Evolutionary conservation across 1,140 invertebrate species (phyloP).

Genomic region (Mya arenaria): DNA sequence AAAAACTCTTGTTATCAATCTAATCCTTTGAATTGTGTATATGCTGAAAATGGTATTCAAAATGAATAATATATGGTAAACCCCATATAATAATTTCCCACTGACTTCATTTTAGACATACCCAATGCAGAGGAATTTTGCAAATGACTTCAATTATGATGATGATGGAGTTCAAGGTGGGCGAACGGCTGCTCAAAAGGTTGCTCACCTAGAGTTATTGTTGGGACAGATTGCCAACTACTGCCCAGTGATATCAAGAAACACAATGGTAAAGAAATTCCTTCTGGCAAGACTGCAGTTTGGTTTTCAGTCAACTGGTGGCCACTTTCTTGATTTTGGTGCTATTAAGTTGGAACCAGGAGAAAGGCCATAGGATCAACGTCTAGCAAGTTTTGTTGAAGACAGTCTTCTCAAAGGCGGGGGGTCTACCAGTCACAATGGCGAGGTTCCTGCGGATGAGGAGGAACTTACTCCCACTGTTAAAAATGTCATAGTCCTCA

Average conservation of each 20-base stretch:
- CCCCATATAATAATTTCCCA: too few species aligned
- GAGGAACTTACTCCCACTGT: constrained; percentile 59
- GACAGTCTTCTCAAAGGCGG: constrained; percentile 52
- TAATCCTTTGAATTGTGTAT: too few species aligned
- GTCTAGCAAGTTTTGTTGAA: constrained; percentile 56
- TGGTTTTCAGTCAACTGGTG: constrained; percentile 60
- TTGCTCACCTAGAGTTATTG: constrained; percentile 46
- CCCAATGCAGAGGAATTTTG: too few species aligned
- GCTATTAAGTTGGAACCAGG: constrained; percentile 54
- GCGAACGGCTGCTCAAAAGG: constrained; percentile 46
- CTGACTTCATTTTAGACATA: too few species aligned
- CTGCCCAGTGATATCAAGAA: constrained; percentile 54
- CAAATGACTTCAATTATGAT: too few species aligned
- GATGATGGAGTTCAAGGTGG: constrained; percentile 15
- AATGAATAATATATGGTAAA: too few species aligned
- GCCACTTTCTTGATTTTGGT: constrained; percentile 49
- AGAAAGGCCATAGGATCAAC: constrained; percentile 54
- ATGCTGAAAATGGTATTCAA: too few species aligned
- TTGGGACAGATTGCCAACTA: constrained; percentile 62
- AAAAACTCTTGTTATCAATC: too few species aligned
- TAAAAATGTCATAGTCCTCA: constrained; percentile 63
- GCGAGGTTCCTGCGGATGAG: constrained; percentile 41
- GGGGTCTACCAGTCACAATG: constrained; percentile 47
- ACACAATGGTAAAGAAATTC: constrained; percentile 49
- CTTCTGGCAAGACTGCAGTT: constrained; percentile 54